Conservation (phyloP, 2,113 vertebrate species). For the Ctenodactylus gundi region DNA sequence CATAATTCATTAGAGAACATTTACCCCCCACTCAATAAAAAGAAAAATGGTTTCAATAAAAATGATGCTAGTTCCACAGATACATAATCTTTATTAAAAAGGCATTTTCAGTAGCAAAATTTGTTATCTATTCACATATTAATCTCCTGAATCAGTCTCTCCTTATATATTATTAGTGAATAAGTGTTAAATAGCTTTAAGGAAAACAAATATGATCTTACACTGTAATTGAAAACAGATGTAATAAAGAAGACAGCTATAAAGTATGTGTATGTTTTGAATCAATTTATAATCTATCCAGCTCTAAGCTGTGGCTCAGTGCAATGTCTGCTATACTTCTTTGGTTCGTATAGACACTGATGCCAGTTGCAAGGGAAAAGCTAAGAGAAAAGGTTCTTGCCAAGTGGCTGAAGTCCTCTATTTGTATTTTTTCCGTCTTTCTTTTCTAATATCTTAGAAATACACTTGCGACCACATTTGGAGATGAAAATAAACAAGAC, state of each 20-base stretch:
- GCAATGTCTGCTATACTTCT: neutral
- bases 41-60: conserved; percentile 75
- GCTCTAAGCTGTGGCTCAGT: neutral
- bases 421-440: neutral
- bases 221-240: conserved; percentile 46
- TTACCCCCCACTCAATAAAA: conserved; percentile 72
- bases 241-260: conserved; percentile 48
- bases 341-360: fast-evolving
- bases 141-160: conserved; percentile 65
- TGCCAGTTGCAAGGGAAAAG: neutral
- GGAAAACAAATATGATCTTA: conserved; percentile 41
- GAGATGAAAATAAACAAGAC: neutral
- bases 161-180: conserved; percentile 53
- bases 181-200: conserved; percentile 68
- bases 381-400: neutral
- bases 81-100: conserved; percentile 77
- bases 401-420: neutral
- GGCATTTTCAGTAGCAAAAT: conserved; percentile 56
- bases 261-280: conserved; percentile 28
- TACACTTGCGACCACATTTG: neutral
- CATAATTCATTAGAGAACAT: conserved; percentile 76
- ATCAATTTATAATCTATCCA: neutral
- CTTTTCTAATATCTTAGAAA: conserved; percentile 31
- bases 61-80: conserved; percentile 62
- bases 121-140: conserved; percentile 71